These are phyloP conservation scores for Apamea sordens DNA, from an alignment of 2,888 invertebrate species.

Conservation along the genomic window DNA sequence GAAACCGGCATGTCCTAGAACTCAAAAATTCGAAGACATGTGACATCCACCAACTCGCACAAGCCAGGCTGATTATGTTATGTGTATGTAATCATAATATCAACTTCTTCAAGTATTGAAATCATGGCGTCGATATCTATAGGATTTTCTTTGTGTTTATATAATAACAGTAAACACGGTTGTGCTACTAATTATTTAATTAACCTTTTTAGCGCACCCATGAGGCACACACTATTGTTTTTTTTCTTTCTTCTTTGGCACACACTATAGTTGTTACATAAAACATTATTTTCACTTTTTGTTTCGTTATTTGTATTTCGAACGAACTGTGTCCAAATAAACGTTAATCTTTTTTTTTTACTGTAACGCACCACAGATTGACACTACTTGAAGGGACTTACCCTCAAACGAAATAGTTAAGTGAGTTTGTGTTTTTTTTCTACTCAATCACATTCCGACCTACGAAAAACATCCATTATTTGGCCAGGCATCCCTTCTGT, in stretches of 20 bases:
- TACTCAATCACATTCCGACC: slow-evolving; percentile 45
- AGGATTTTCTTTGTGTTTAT: no score
- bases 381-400: neutral
- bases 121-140: neutral
- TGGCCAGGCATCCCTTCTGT: slow-evolving; percentile 16
- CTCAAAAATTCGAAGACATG: no score
- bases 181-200: neutral
- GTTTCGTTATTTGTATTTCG: no score
- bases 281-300: neutral
- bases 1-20: no score
- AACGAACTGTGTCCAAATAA: neutral
- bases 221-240: no score
- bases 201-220: neutral
- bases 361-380: neutral
- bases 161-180: no score
- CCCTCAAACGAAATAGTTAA: slow-evolving; percentile 34
- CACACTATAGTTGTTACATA: no score
- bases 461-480: slow-evolving; percentile 42
- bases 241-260: no score
- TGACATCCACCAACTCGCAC: no score
- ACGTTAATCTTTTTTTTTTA: neutral
- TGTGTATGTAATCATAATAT: no score
- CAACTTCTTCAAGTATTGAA: neutral
- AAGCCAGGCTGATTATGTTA: no score
- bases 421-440: slow-evolving; percentile 44